These are phyloP conservation scores for Nycticebus coucang DNA, from an alignment of 2,113 vertebrate genomes.

Conservation along the genomic window DNA sequence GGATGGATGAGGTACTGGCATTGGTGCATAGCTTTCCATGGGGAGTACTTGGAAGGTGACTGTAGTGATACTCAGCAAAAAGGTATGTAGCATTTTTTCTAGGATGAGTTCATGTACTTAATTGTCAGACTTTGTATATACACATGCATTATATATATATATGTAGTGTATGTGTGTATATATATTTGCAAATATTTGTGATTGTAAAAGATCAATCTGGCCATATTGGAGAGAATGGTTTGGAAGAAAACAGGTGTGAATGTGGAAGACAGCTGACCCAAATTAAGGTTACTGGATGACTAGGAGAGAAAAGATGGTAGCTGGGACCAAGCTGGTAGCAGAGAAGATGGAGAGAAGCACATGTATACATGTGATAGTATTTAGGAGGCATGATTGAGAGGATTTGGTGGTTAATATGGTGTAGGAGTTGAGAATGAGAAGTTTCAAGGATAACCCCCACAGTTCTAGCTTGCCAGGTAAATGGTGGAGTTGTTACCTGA, in stretches of 20 bases:
- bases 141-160: no score
- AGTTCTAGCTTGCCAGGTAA: conserved; percentile 27
- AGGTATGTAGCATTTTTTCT: no score
- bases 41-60: no score
- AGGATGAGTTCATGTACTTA: no score
- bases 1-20: no score
- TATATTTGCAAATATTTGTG: neutral
- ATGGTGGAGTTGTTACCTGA: neutral
- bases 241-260: conserved; percentile 6
- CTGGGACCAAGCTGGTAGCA: neutral
- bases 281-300: neutral
- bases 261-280: neutral
- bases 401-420: conserved; percentile 1
- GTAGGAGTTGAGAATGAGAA: neutral
- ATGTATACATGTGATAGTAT: neutral
- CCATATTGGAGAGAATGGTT: neutral
- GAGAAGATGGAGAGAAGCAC: neutral
- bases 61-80: no score
- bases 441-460: neutral
- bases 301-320: conserved; percentile 24
- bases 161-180: neutral
- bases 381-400: neutral
- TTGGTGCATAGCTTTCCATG: no score
- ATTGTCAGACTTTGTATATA: neutral
- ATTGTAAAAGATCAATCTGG: conserved; percentile 21